Base-by-base conservation (phyloP, 2,888 invertebrate genomes). In the Prostheceraeus crozeri region DNA sequence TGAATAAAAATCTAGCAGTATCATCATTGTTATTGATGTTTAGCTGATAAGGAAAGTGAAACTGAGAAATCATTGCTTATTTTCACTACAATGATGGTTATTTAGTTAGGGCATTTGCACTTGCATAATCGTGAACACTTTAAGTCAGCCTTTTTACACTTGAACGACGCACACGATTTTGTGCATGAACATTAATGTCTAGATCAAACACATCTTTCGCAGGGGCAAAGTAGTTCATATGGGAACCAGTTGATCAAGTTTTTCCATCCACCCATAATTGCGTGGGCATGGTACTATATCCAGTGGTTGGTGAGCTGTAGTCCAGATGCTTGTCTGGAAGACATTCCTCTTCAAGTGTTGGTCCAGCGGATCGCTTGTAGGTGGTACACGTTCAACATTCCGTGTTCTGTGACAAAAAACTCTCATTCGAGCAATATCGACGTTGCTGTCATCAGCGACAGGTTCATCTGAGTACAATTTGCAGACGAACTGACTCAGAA, bases 291-390 rank as follows among this genome's bases (percentile, higher is more conserved):
- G 35, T 10, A 59, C 58, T 23, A 27, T 19, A 31, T 11, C 25
- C 58, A 58, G n/a, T 11, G 57, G 57, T 35, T 35, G n/a, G 27
- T 59, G 59, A n/a, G 31, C 57, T 60, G 57, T 60, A n/a, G 58
- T 33, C 57, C 59, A 59, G 11, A 59, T 31, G 58, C 58, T 60
- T 14, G 59, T 57, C 45, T 59, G 59, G 21, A 59, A 59, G 59
- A 59, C 58, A 35, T 35, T 60, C 11, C 58, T 60, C 35, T 35
- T 60, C 31, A 59, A 21, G 35, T 59, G 59, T 19, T 35, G 58
- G 11, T 60, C 59, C 57, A 59, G 23, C 14, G 59, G 57, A 60
- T 59, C 31, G 21, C 57, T 59, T 4, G 59, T 59, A 21, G 59
- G 59, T 33, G 59, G 59, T 14, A 60, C 57, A 27, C 30, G 14